These are phyloP conservation scores for Netelia inedita DNA, from an alignment of 2,888 invertebrate genomes.

Conservation along the genomic window DNA sequence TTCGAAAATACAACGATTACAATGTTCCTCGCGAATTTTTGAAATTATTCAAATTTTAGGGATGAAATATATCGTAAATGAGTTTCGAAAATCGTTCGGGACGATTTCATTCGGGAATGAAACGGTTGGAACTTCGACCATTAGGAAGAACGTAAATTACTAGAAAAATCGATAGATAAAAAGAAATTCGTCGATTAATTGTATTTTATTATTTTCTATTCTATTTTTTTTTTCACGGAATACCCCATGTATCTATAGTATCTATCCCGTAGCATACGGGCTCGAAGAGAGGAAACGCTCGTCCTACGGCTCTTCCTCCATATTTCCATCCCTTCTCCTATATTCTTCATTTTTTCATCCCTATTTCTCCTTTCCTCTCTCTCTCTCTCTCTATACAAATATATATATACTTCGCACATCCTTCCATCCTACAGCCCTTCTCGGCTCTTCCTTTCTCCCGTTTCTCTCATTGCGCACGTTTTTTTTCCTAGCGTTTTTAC, in stretches of 20 bases:
- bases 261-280: conserved; percentile 2
- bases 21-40: too few species aligned
- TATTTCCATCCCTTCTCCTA: conserved; percentile 40
- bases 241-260: neutral
- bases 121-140: too few species aligned
- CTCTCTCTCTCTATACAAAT: conserved; percentile 55
- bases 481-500: conserved; percentile 53
- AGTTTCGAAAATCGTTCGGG: too few species aligned
- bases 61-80: too few species aligned
- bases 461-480: conserved; percentile 67
- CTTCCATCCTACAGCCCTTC: conserved; percentile 37
- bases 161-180: too few species aligned
- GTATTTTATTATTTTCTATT: too few species aligned
- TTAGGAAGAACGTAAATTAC: too few species aligned
- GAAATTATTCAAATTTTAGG: too few species aligned
- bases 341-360: conserved; percentile 49
- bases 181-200: too few species aligned
- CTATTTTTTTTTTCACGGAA: neutral
- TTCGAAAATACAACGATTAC: too few species aligned
- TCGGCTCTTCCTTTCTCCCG: conserved; percentile 31
- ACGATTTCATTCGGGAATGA: too few species aligned
- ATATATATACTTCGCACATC: conserved; percentile 34
- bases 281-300: conserved; percentile 48
- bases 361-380: conserved; percentile 58
- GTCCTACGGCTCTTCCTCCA: conserved; percentile 55